Percentiles rank a stretch among this genome's conserved stretches.
phyloP scores from a whole-genome alignment of 2,888 invertebrate genomes.

The Sinodicranocentrus sp. region DNA sequence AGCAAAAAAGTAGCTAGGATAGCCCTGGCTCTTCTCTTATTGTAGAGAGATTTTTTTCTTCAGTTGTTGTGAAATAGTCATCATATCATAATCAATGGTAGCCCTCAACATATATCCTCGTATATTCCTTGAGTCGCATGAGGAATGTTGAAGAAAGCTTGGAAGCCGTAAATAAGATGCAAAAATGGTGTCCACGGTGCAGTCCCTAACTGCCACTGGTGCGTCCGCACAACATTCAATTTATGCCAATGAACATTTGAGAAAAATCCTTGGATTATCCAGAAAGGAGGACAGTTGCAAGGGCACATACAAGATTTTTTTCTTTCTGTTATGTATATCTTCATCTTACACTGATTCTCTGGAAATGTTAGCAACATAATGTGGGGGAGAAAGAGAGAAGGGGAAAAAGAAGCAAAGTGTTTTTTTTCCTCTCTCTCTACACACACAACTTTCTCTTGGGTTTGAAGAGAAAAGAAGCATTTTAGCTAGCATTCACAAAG shows the following conservation, averaged over 20 bases:
- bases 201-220: neutral
- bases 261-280: slow-evolving; percentile 61
- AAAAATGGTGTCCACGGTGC: no score
- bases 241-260: slow-evolving; percentile 50
- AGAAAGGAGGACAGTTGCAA: slow-evolving; percentile 62
- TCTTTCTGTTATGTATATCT: neutral
- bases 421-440: no score
- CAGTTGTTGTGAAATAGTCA: neutral
- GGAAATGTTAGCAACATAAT: no score
- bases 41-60: neutral
- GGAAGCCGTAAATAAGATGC: no score
- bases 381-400: no score
- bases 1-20: neutral
- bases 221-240: slow-evolving; percentile 3
- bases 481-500: no score
- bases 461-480: no score
- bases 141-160: no score
- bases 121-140: no score
- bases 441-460: no score
- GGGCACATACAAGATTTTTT: slow-evolving; percentile 20
- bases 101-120: neutral
- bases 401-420: no score
- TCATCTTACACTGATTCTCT: no score
- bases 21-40: neutral
- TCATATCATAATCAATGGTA: neutral